Base-by-base conservation (phyloP, 2,888 invertebrate genomes). In the Oeneis ivallda region DNA sequence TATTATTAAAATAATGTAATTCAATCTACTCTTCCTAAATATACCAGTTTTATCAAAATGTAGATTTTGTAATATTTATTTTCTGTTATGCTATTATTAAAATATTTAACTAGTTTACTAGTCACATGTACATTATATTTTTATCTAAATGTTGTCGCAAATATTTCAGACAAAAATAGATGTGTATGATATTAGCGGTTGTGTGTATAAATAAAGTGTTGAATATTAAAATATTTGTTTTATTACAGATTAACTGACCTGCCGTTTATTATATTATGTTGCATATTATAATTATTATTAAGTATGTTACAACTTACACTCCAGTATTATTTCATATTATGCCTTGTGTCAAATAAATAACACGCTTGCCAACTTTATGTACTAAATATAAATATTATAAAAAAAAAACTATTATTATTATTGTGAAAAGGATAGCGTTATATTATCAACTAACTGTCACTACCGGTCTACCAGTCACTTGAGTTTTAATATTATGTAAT, bases 121-220 rank as follows among this genome's bases (percentile, higher is more conserved):
- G 59, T 59, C 45, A 59, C 11, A 4, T 34, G 34, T 7, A 17
- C 5, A 26, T 5, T 26, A 5, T 26, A 26, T 26, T 26, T n/a
- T 59, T 49, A 17, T 26, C 43, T 54, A 65, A 52, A 39, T 62
- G 26, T 62, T 68, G 59, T 45, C 62, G 43, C 32, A 59, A 49
- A 45, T 57, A 58, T 62, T 62, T 53, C 65, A 47, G 41, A 52
- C 34, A 54, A 11, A 47, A 50, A 50, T 65, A 50, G 57, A 26
- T 45, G 58, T 62, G 53, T n/a, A 62, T 61, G 64, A 32, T 68
- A 37, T 62, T 63, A 60, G 68, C 49, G 62, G 68, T 68, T 68
- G 65, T 68, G 65, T 59, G 37, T 37, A 37, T 8, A 8, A 68
- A 65, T 68, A 68, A 62, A 68, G 50, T 57, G 57, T 65, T 68